Evolutionary conservation across 2,797 vertebrate species (phyloP).

Genomic region (Syngnathus rostellatus): DNA sequence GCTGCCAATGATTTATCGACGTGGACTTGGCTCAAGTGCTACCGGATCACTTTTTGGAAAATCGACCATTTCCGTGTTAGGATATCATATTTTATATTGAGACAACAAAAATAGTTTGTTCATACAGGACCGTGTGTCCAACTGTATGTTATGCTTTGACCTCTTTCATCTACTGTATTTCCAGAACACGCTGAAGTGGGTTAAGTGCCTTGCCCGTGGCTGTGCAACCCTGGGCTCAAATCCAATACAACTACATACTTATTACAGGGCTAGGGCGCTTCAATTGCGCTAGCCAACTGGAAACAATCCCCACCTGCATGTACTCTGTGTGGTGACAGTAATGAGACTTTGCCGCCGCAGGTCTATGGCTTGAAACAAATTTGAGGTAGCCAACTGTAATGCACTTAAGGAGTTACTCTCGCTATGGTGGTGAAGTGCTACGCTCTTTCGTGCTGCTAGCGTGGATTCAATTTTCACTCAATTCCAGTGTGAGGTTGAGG

Average conservation of each 20-base stretch:
- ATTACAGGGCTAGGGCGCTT: conserved; percentile 31
- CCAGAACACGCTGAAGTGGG: conserved; percentile 29
- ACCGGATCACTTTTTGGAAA: conserved; percentile 33
- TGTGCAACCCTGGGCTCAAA: conserved; percentile 19
- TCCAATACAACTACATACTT: conserved; percentile 26
- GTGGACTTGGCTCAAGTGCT: conserved; percentile 56
- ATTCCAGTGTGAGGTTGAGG: background rate
- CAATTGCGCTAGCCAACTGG: conserved; percentile 31
- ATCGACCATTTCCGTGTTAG: conserved; percentile 34
- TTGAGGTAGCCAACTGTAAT: background rate
- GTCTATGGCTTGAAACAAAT: background rate
- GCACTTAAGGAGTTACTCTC: background rate
- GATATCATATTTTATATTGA: conserved; percentile 32
- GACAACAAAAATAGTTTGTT: conserved; percentile 27
- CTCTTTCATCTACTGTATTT: conserved; percentile 25
- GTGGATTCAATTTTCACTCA: background rate
- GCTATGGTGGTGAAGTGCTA: background rate
- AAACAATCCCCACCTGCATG: conserved; percentile 25
- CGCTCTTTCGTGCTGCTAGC: background rate
- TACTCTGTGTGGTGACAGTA: background rate
- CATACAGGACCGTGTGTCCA: conserved; percentile 2
- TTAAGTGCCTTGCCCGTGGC: conserved; percentile 45
- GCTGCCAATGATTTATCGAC: conserved; percentile 49
- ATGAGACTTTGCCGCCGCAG: conserved; percentile 14
- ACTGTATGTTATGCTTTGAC: conserved; percentile 36